Evolutionary conservation across 2,888 invertebrate species (phyloP), one percentile per base, ranked within the genome.

Genomic region (Tineola bisselliella): DNA sequence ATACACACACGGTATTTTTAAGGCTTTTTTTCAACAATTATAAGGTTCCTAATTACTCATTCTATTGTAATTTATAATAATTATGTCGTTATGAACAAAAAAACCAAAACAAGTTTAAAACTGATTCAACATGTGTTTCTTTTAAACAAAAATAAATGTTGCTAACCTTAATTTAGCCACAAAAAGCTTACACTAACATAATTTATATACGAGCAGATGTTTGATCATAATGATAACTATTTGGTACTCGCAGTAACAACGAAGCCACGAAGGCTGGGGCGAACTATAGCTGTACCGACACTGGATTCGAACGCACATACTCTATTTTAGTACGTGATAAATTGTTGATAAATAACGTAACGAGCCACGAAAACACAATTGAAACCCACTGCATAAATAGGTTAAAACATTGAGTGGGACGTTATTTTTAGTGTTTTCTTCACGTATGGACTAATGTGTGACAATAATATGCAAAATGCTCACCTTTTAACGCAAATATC

Each of bases 401-500:
- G 48, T 48, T 48, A 48, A n/a, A 48, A 48, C 48, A 48, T 15
- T 48, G 13, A 13, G 15, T 48, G 17, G n/a, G 15, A 48, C 48
- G 8, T 48, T 48, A 48, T 48, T 48, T 48, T 48, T 48, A 48
- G 48, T 13, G 15, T 48, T 48, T 48, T n/a, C 48, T n/a, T 5
- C 15, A 13, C 12, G 17, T 10, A 17, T 2, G 48, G 48, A 1
- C 15, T 48, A 48, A 48, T 48, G n/a, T 48, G 15, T 17, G 48
- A 17, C 2, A 38, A 48, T 48, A 48, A 48, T 48, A 48, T 15
- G 48, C 15, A 15, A 48, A 48, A 48, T n/a, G 10, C 86, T 84
- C 66, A 87, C 86, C 71, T 76, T 69, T 72, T 71, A 74, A 71
- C 71, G 75, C 81, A 74, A 73, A 73, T 84, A 86, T 87, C 86